Conservation (phyloP, 2,888 invertebrate species). For the Morinoia aosen region DNA sequence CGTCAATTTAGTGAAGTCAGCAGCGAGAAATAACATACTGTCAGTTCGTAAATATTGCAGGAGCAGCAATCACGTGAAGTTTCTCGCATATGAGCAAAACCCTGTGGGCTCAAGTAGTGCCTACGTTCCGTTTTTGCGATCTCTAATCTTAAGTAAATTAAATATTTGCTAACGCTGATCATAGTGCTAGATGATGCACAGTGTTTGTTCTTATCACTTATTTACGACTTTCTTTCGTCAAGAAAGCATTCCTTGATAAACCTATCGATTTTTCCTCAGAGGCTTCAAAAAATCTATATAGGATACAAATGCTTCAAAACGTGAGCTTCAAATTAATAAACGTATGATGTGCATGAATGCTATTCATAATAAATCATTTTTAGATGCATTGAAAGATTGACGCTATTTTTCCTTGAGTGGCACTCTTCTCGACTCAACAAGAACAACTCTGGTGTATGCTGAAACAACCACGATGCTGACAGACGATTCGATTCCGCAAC, state of each 20-base stretch:
- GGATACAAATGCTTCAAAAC: too few relatives aligned
- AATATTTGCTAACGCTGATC: not conserved
- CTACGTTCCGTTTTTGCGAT: not conserved
- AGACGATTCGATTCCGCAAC: not conserved
- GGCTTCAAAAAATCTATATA: not conserved
- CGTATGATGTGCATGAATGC: too few relatives aligned
- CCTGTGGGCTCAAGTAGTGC: not conserved
- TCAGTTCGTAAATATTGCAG: constrained; percentile 31
- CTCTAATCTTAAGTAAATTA: not conserved
- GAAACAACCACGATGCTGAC: too few relatives aligned
- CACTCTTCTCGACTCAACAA: too few relatives aligned
- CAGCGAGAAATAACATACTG: constrained; percentile 10
- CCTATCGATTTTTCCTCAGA: not conserved
- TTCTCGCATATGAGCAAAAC: not conserved
- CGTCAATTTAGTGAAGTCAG: not conserved
- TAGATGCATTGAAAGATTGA: too few relatives aligned
- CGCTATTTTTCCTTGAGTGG: too few relatives aligned
- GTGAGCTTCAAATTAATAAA: too few relatives aligned
- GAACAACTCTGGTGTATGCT: too few relatives aligned
- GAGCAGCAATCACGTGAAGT: not conserved
- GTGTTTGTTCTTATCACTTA: not conserved
- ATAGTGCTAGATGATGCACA: not conserved
- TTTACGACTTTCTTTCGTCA: not conserved
- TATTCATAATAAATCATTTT: too few relatives aligned
- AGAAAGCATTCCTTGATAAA: not conserved